Percentiles rank a stretch among this genome's conserved stretches.
Evolutionary conservation across 2,797 vertebrate species (phyloP).

Genomic region (Balearica regulorum): DNA sequence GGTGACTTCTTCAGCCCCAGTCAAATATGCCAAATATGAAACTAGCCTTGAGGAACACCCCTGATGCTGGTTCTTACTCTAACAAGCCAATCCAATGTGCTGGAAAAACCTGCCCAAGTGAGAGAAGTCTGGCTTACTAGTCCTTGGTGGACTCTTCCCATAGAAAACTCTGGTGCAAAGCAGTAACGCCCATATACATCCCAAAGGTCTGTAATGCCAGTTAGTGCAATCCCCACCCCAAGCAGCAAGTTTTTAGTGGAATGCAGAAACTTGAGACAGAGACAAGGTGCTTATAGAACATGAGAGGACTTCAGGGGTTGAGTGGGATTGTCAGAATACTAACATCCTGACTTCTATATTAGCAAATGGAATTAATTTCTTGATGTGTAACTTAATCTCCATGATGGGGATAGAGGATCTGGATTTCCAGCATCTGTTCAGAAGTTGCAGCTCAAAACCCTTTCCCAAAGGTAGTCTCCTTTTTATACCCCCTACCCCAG

Average conservation of each 20-base stretch:
- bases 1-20: not conserved
- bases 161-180: not conserved
- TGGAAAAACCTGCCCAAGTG: not conserved
- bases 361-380: conserved; percentile 30
- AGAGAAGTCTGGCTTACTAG: not conserved
- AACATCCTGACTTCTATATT: not conserved
- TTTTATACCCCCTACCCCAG: not conserved
- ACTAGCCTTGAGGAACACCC: not conserved
- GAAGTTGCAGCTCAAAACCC: not conserved
- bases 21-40: not conserved
- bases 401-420: not conserved
- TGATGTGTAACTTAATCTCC: not conserved
- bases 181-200: not conserved
- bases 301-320: not conserved
- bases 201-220: not conserved
- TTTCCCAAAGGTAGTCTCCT: not conserved
- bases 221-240: not conserved
- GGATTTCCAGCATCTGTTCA: not conserved
- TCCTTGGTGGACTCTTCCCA: not conserved
- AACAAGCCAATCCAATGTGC: not conserved
- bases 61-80: not conserved
- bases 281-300: not conserved
- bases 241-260: not conserved
- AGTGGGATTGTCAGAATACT: conserved; percentile 7
- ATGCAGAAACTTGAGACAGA: not conserved